These are phyloP conservation scores for Dromiciops gliroides DNA, from an alignment of 2,113 vertebrate species.

Conservation along the genomic window DNA sequence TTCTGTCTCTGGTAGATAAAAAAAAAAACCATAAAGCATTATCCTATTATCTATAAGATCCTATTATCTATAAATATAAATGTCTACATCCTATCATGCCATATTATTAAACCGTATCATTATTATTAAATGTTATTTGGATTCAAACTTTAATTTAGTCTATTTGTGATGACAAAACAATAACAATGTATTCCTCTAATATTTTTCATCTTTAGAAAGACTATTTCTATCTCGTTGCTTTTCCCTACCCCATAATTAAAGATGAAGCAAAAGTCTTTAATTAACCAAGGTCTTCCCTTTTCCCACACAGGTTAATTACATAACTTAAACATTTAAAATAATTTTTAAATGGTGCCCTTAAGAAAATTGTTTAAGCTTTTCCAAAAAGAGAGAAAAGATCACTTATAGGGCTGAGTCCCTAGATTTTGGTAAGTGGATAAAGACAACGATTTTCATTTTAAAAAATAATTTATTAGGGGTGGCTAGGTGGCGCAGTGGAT, in stretches of 20 bases:
- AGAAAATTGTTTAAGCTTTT: slow-evolving; percentile 49
- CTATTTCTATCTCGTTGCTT: background rate
- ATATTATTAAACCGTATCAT: no score
- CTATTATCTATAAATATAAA: no score
- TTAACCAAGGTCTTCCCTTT: background rate
- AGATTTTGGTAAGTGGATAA: slow-evolving; percentile 1
- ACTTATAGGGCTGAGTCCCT: slow-evolving; percentile 37
- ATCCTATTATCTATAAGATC: background rate
- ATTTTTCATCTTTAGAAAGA: background rate
- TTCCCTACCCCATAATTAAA: slow-evolving; percentile 23
- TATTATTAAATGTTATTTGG: no score
- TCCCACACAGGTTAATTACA: slow-evolving; percentile 20
- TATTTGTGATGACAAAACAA: rapidly evolving
- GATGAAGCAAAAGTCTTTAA: background rate
- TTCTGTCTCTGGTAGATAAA: slow-evolving; percentile 46
- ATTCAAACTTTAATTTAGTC: background rate
- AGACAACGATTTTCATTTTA: slow-evolving; percentile 43
- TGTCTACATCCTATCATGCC: no score
- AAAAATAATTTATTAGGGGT: slow-evolving; percentile 51
- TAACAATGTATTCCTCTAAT: background rate
- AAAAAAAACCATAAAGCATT: background rate
- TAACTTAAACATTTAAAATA: slow-evolving; percentile 14
- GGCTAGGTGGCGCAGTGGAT: no score
- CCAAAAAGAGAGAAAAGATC: background rate
- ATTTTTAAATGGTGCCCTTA: slow-evolving; percentile 10